Evolutionary conservation across 2,797 vertebrate genomes (phyloP), one percentile per base, ranked within the genome.

Genomic region (Xenentodon cancila): DNA sequence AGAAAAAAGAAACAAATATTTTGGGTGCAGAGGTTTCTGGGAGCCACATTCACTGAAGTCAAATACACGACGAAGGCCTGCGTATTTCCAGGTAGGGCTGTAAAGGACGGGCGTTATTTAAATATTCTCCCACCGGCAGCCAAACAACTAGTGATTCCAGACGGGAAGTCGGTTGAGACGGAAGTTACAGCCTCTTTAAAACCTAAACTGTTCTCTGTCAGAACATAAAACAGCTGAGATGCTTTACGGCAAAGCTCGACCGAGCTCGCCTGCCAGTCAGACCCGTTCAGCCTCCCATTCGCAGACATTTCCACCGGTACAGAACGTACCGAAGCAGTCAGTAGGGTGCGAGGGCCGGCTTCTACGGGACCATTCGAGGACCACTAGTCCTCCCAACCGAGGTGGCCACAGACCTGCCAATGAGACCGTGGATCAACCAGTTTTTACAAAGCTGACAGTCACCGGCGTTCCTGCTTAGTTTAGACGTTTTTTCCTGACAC

Each of bases 1-100:
- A 37, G 60, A 61, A 63, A 61, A 53, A 1, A 6, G 13, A 32
- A n/a, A 20, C 51, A 2, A 19, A 19, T 17, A 15, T 45, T 45
- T 27, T 1, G 8, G 18, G 1, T 20, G 19, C 6, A 62, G 16
- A 34, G 27, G 47, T 63, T 53, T 53, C 43, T 54, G 3, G 1
- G 43, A 40, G 44, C 17, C 8, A 5, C 9, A 37, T 54, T 37
- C 46, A 32, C 30, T 12, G 16, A 18, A 46, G 18, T 54, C 15
- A 37, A 47, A 37, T 6, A 19, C 45, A 1, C 8, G 17, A n/a
- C 16, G 9, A 45, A 19, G 46, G 19, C 4, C 4, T 47, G 7
- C 3, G 17, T 21, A n/a, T 46, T 63, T 53, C 60, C 22, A 32
- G 27, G 51, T 32, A 64, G 16, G 7, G 54, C 11, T 45, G 17